A percentile compares a stretch with the other conserved stretches of the same genome.
Evolutionary conservation across 2,888 invertebrate species (phyloP).

Genomic region (Pocota personata): DNA sequence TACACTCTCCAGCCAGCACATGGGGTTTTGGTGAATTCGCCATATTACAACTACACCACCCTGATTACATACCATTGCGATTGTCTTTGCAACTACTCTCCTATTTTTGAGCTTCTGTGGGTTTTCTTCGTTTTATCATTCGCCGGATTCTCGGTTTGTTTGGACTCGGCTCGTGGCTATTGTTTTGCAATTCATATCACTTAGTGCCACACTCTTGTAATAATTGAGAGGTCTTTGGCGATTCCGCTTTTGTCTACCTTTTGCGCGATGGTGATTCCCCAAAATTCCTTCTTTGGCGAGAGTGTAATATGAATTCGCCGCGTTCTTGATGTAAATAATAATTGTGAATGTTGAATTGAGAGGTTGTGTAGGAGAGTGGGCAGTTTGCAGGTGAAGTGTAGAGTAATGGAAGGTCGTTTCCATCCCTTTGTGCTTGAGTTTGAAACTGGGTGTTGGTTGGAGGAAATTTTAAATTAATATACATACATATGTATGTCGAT

Average conservation of each 20-base stretch:
- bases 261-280: background rate
- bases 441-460: background rate
- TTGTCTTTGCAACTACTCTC: slow-evolving; percentile 8
- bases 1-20: slow-evolving; percentile 8
- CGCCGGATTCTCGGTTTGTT: slow-evolving; percentile 19
- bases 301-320: slow-evolving; percentile 29
- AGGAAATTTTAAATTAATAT: background rate
- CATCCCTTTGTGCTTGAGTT: background rate
- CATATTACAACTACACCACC: slow-evolving; percentile 45
- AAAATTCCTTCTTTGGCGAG: slow-evolving; percentile 17
- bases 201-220: slow-evolving; percentile 19
- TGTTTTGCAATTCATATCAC: slow-evolving; percentile 42
- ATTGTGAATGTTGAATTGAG: background rate
- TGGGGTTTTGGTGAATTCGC: slow-evolving; percentile 61
- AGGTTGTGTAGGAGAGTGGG: background rate
- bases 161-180: background rate
- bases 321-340: slow-evolving; percentile 5
- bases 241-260: slow-evolving; percentile 11
- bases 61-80: slow-evolving; percentile 25
- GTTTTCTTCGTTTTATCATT: slow-evolving; percentile 23
- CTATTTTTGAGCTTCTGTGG: slow-evolving; percentile 22
- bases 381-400: background rate
- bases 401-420: background rate
- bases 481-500: background rate
- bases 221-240: slow-evolving; percentile 17